phyloP scores from a whole-genome alignment of 64 coral and sea anemone genomes.

The Hydrozoanthus tunicans region DNA sequence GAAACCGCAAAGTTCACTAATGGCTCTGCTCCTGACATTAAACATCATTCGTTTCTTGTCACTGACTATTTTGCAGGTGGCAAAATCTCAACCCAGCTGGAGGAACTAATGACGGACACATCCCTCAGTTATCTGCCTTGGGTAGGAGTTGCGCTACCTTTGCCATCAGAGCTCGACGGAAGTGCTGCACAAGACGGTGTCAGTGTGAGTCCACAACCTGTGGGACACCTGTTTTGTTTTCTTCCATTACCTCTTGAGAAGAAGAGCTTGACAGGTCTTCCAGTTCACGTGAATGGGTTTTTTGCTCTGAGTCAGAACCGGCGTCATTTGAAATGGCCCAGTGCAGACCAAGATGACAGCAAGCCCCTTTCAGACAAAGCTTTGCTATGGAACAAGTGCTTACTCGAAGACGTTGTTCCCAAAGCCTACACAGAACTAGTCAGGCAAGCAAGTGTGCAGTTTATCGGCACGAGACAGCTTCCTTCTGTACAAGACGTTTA shows the following conservation, averaged over 20 bases:
- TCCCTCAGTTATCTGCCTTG: slow-evolving; percentile 74
- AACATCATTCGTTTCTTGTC: slow-evolving; percentile 55
- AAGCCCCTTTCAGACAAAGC: slow-evolving; percentile 63
- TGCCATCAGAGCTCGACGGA: slow-evolving; percentile 31
- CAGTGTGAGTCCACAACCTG: background rate
- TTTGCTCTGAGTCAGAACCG: slow-evolving; percentile 92
- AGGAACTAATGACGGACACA: slow-evolving; percentile 56
- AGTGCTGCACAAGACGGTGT: background rate
- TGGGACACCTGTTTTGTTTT: slow-evolving; percentile 77
- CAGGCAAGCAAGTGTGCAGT: background rate
- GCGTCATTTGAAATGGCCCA: slow-evolving; percentile 74
- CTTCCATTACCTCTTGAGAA: slow-evolving; percentile 82
- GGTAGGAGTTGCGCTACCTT: slow-evolving; percentile 63
- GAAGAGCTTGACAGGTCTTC: slow-evolving; percentile 82
- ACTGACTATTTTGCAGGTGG: slow-evolving; percentile 61
- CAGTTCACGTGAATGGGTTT: slow-evolving; percentile 91
- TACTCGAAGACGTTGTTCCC: slow-evolving; percentile 75
- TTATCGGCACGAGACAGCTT: background rate
- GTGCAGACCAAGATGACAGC: slow-evolving; percentile 63
- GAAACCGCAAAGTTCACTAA: slow-evolving; percentile 28
- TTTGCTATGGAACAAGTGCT: slow-evolving; percentile 72
- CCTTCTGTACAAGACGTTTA: background rate
- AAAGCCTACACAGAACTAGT: slow-evolving; percentile 67
- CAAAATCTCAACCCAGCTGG: slow-evolving; percentile 26
- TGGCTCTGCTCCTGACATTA: background rate